Evolutionary conservation across 2,888 invertebrate species (phyloP).

Genomic region (Rhaphigaster nebulosa): DNA sequence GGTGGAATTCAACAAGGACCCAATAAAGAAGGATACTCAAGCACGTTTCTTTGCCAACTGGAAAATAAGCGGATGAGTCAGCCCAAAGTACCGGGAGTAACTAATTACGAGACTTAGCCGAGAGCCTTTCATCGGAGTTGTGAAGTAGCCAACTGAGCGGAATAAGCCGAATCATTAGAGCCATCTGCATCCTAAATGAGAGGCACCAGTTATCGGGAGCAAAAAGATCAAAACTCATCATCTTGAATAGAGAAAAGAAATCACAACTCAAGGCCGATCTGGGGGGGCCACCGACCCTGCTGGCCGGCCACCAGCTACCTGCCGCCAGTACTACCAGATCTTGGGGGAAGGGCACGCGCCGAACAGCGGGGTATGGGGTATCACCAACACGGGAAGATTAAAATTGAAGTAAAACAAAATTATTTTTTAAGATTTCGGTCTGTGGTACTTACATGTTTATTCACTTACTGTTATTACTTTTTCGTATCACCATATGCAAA

Average conservation of each 20-base stretch:
- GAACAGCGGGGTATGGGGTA: neutral
- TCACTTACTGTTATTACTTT: too few relatives aligned
- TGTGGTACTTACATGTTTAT: too few relatives aligned
- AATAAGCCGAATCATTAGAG: neutral
- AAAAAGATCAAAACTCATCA: slow-evolving; percentile 19
- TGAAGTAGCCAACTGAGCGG: neutral
- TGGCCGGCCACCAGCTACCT: neutral
- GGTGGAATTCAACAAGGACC: neutral
- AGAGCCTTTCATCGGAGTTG: neutral
- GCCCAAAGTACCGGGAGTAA: neutral
- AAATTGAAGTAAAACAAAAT: neutral
- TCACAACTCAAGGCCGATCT: slow-evolving; percentile 35
- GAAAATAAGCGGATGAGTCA: neutral
- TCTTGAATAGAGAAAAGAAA: slow-evolving; percentile 31
- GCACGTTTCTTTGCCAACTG: neutral
- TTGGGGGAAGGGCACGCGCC: neutral
- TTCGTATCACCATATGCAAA: too few relatives aligned
- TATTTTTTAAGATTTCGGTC: too few relatives aligned
- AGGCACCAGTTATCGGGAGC: slow-evolving; percentile 3
- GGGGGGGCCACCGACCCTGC: neutral
- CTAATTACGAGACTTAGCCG: neutral
- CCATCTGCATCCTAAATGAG: slow-evolving; percentile 45
- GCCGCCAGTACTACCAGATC: neutral
- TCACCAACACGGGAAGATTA: neutral
- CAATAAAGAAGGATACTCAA: neutral